Conservation (phyloP, 1,140 invertebrate species). For the Mactra quadrangularis region DNA sequence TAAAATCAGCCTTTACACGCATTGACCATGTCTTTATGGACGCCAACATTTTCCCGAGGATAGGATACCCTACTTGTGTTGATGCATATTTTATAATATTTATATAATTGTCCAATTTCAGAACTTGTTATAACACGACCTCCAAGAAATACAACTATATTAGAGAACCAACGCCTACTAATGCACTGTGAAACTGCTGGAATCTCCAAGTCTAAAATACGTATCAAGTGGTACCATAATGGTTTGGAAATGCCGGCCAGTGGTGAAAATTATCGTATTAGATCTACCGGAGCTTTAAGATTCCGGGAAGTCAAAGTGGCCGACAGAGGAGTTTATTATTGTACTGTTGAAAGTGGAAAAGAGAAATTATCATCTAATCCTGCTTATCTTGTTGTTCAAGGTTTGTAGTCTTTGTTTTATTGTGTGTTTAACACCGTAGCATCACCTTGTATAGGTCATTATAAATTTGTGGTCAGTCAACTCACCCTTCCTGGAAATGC, state of each 20-base stretch:
- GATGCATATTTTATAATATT: too few species aligned
- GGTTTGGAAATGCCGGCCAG: slow-evolving; percentile 40
- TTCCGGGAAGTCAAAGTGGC: slow-evolving; percentile 63
- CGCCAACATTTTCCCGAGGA: too few species aligned
- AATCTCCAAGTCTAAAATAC: slow-evolving; percentile 69
- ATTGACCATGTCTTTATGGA: too few species aligned
- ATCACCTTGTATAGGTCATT: slow-evolving; percentile 3
- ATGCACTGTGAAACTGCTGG: slow-evolving; percentile 75
- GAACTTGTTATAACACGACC: slow-evolving; percentile 65
- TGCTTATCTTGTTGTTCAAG: slow-evolving; percentile 63
- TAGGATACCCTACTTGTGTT: too few species aligned
- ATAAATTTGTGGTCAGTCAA: too few species aligned
- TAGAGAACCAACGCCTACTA: slow-evolving; percentile 59
- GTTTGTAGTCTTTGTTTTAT: slow-evolving; percentile 27
- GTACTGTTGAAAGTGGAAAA: slow-evolving; percentile 58
- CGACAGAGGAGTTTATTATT: slow-evolving; percentile 64
- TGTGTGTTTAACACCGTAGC: not conserved
- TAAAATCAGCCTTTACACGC: too few species aligned
- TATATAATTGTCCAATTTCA: too few species aligned
- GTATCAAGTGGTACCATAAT: slow-evolving; percentile 79
- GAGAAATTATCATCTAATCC: slow-evolving; percentile 61
- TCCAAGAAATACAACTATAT: slow-evolving; percentile 64
- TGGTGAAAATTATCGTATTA: slow-evolving; percentile 63
- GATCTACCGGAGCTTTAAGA: slow-evolving; percentile 56
- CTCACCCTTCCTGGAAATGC: too few species aligned